These are phyloP conservation scores for Eumeta japonica DNA, from an alignment of 1,140 invertebrate species.

Conservation along the genomic window DNA sequence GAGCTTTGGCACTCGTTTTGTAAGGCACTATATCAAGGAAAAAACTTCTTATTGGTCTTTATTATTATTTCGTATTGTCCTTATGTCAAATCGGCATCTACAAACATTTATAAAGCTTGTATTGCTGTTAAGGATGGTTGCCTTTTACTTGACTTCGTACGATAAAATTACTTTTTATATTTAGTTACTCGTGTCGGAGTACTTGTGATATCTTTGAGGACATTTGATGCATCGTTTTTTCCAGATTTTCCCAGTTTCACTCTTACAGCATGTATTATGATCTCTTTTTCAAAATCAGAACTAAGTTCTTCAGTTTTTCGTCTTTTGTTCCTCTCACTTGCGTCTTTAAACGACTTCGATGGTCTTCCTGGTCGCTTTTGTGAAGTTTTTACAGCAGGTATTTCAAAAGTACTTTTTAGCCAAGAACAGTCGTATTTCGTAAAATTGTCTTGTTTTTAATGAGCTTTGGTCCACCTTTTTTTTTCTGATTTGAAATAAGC, in stretches of 20 bases:
- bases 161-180: slow-evolving; percentile 15
- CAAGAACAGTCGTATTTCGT: slow-evolving; percentile 14
- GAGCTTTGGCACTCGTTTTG: slow-evolving; percentile 7
- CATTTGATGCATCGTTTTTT: slow-evolving; percentile 10
- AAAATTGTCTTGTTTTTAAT: slow-evolving; percentile 15
- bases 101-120: too few species aligned
- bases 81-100: slow-evolving; percentile 7
- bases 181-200: slow-evolving; percentile 19
- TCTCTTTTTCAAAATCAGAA: slow-evolving; percentile 10
- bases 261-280: slow-evolving; percentile 17
- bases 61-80: slow-evolving; percentile 11
- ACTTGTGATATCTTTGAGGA: slow-evolving; percentile 14
- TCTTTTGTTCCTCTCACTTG: slow-evolving; percentile 23
- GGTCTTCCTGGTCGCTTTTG: slow-evolving; percentile 17
- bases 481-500: slow-evolving; percentile 16
- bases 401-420: slow-evolving; percentile 18
- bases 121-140: background rate
- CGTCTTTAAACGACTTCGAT: slow-evolving; percentile 15
- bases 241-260: slow-evolving; percentile 9
- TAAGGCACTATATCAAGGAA: slow-evolving; percentile 3
- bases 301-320: slow-evolving; percentile 24
- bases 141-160: background rate
- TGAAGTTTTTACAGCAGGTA: slow-evolving; percentile 8
- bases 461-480: slow-evolving; percentile 18
- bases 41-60: slow-evolving; percentile 8